These are phyloP conservation scores for Aculops lycopersici DNA, from an alignment of 1,140 invertebrate species.

Conservation along the genomic window DNA sequence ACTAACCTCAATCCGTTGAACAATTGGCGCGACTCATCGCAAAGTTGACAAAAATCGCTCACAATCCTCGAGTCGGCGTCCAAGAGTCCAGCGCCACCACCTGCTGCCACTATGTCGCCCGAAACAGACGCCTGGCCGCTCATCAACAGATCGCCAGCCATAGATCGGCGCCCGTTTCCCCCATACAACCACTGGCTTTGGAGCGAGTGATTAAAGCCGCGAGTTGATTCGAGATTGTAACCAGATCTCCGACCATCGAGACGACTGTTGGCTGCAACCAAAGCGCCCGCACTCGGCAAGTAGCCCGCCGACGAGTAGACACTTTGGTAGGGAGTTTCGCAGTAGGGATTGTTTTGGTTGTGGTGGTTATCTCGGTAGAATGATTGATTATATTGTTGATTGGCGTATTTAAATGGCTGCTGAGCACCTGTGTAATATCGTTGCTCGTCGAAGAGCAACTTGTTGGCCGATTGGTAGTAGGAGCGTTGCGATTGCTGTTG, in stretches of 20 bases:
- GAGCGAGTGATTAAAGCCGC: not conserved
- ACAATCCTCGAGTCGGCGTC: not conserved
- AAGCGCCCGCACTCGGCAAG: too few relatives aligned
- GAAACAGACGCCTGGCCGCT: not conserved
- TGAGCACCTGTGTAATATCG: too few relatives aligned
- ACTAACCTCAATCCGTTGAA: constrained; percentile 72
- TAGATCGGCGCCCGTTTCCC: not conserved
- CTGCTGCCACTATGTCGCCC: not conserved
- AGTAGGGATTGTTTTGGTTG: too few relatives aligned
- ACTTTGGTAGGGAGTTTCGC: too few relatives aligned
- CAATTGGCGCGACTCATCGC: constrained; percentile 85
- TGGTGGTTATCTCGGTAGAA: too few relatives aligned
- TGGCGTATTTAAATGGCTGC: too few relatives aligned
- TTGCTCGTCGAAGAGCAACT: too few relatives aligned
- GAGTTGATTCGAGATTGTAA: not conserved
- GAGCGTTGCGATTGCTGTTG: not conserved
- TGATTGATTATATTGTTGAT: too few relatives aligned
- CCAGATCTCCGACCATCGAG: too few relatives aligned
- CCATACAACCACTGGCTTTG: not conserved
- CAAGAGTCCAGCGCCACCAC: not conserved
- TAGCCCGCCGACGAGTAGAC: too few relatives aligned
- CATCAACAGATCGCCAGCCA: not conserved
- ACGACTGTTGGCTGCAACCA: too few relatives aligned
- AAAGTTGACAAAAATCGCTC: constrained; percentile 70
- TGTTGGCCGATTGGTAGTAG: too few relatives aligned